phyloP scores from a whole-genome alignment of 2,797 vertebrate species.

The Phrynocephalus forsythii region DNA sequence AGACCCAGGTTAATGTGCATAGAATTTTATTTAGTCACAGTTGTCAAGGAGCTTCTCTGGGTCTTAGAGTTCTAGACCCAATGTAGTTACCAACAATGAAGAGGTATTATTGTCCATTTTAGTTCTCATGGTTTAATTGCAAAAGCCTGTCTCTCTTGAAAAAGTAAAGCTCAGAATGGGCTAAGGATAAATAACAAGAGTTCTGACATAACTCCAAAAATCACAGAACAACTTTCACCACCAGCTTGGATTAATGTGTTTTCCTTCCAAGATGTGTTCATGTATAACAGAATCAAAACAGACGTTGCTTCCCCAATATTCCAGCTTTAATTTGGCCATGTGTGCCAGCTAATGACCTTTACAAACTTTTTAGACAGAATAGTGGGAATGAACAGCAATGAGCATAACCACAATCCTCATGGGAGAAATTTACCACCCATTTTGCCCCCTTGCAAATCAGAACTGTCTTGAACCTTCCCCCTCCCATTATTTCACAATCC shows the following conservation, averaged over 20 bases:
- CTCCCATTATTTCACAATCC: too few relatives aligned
- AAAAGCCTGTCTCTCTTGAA: background rate
- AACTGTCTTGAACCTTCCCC: background rate
- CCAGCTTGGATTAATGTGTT: background rate
- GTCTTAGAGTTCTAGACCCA: background rate
- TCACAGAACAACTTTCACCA: background rate
- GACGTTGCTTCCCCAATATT: background rate
- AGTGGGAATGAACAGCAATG: background rate
- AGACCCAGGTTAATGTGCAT: too few relatives aligned
- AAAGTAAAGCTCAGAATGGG: background rate
- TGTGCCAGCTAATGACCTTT: background rate
- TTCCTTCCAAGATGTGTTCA: background rate
- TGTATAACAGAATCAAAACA: slow-evolving; percentile 22
- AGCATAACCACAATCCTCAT: background rate
- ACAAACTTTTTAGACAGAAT: background rate
- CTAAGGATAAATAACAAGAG: background rate
- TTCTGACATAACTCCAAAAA: background rate
- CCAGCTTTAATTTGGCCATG: background rate
- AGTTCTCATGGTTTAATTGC: slow-evolving; percentile 1
- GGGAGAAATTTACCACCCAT: background rate
- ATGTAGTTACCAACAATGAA: background rate
- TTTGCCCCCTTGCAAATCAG: background rate
- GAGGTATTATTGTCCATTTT: background rate
- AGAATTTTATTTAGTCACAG: background rate
- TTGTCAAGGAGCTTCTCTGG: background rate